These are phyloP conservation scores for Myotis vivesi DNA, from an alignment of 2,797 vertebrate species.

Conservation along the genomic window DNA sequence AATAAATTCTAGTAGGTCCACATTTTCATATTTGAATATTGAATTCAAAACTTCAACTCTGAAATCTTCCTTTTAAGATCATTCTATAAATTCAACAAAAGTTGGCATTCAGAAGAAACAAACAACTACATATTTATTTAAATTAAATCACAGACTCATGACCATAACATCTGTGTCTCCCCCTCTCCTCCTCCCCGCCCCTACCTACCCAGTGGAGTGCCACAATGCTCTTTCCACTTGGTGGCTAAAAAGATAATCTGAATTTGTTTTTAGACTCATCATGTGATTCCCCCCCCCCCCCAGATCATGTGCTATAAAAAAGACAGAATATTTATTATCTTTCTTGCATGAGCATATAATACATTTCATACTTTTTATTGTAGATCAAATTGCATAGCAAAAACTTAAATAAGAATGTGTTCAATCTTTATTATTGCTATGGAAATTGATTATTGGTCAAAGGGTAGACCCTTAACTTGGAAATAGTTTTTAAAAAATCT, in stretches of 20 bases:
- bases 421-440: not conserved
- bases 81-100: not conserved
- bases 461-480: not conserved
- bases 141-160: conserved; percentile 21
- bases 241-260: conserved; percentile 34
- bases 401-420: not conserved
- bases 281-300: not conserved
- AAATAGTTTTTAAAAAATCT: not conserved
- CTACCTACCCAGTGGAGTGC: not conserved
- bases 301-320: not conserved
- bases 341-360: not conserved
- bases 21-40: not conserved
- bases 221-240: not conserved
- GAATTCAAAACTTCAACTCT: conserved; percentile 3
- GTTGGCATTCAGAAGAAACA: not conserved
- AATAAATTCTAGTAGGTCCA: not conserved
- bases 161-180: not conserved
- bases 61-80: conserved; percentile 28
- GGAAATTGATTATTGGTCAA: conserved; percentile 33
- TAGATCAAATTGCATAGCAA: not conserved
- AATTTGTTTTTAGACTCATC: conserved; percentile 40
- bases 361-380: conserved; percentile 10
- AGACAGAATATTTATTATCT: not conserved
- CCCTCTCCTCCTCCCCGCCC: not conserved
- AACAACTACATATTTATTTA: not conserved